Evolutionary conservation across 2,113 vertebrate species (phyloP).

Genomic region (Tyrannus savana): DNA sequence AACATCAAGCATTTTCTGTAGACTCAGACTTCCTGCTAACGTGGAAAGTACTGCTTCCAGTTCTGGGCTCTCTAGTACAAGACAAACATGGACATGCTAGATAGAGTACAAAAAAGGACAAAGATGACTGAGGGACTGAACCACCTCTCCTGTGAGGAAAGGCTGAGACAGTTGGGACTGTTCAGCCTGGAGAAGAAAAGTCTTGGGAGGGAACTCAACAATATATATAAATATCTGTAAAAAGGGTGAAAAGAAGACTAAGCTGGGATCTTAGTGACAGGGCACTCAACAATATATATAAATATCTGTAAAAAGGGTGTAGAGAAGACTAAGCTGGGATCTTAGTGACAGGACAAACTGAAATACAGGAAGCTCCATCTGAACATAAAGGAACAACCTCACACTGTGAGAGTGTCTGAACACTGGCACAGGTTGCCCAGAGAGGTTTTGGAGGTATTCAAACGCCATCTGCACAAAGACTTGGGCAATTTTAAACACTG

Average conservation of each 20-base stretch:
- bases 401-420: background rate
- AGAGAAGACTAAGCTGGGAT: background rate
- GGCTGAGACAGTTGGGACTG: background rate
- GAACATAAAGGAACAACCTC: background rate
- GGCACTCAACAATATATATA: background rate
- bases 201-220: background rate
- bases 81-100: background rate
- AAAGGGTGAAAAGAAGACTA: background rate
- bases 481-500: background rate
- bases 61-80: background rate
- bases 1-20: background rate
- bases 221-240: background rate
- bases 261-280: background rate
- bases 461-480: background rate
- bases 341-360: background rate
- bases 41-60: background rate
- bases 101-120: background rate
- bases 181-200: background rate
- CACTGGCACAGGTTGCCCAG: background rate
- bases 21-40: background rate
- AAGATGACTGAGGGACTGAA: background rate
- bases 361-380: background rate
- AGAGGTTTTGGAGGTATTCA: background rate
- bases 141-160: background rate
- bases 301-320: background rate